A percentile compares a stretch with the other conserved stretches of the same genome.
phyloP scores from a whole-genome alignment of 2,888 invertebrate species.

The Alloplasta piceator region DNA sequence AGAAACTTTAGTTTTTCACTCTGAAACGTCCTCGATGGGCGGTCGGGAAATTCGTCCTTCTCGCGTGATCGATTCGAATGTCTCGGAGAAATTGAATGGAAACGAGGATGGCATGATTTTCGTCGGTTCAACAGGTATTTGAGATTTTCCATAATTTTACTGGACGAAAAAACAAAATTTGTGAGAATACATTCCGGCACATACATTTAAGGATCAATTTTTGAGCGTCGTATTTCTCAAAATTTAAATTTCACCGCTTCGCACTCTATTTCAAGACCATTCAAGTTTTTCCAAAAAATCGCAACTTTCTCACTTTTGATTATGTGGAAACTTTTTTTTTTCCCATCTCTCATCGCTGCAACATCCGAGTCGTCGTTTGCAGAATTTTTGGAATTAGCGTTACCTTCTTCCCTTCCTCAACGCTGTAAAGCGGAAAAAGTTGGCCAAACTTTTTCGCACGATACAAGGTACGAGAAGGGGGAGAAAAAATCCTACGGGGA shows the following conservation, averaged over 20 bases:
- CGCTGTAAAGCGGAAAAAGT: not conserved
- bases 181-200: no score
- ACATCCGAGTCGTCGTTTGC: not conserved
- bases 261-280: no score
- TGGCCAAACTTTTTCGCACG: slow-evolving; percentile 45
- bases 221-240: no score
- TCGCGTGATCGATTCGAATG: slow-evolving; percentile 1
- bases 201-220: no score
- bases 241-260: no score
- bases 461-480: slow-evolving; percentile 15
- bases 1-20: slow-evolving; percentile 37
- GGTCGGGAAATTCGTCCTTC: slow-evolving; percentile 15
- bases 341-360: not conserved
- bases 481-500: slow-evolving; percentile 2
- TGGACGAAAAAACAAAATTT: no score
- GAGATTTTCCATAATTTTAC: not conserved
- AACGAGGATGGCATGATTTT: no score
- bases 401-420: not conserved
- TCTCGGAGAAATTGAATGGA: no score
- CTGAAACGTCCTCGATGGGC: slow-evolving; percentile 38
- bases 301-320: no score
- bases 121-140: slow-evolving; percentile 28
- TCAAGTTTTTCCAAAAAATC: no score
- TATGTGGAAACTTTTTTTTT: no score
- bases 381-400: not conserved